These are phyloP conservation scores for Atherinomorus stipes DNA, from an alignment of 2,113 vertebrate genomes.

Conservation along the genomic window DNA sequence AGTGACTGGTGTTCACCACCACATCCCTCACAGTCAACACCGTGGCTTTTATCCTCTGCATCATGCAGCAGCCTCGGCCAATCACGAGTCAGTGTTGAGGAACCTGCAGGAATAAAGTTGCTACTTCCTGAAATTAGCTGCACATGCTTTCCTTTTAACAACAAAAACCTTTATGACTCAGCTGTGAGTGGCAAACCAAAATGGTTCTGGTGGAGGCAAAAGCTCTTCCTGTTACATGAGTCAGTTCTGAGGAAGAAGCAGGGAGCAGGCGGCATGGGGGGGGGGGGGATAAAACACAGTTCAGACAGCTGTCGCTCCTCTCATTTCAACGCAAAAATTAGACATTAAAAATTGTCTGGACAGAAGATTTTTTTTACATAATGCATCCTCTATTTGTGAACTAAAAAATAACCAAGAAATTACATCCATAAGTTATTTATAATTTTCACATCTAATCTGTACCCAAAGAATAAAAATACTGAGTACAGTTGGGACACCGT, in stretches of 20 bases:
- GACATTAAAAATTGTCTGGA: too few relatives aligned
- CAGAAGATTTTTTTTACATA: too few relatives aligned
- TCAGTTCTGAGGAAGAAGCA: constrained; percentile 10
- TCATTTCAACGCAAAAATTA: too few relatives aligned
- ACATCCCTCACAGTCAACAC: constrained; percentile 21
- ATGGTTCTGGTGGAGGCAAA: background rate
- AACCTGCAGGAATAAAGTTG: constrained; percentile 11
- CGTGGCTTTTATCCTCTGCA: background rate
- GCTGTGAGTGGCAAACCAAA: constrained; percentile 8
- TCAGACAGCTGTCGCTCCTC: too few relatives aligned
- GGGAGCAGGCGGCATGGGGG: too few relatives aligned
- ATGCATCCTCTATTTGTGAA: too few relatives aligned
- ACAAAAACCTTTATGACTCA: constrained; percentile 30
- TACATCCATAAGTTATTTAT: too few relatives aligned
- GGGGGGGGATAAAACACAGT: too few relatives aligned
- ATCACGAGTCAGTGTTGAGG: constrained; percentile 10
- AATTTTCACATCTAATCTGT: too few relatives aligned
- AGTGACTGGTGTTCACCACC: constrained; percentile 30
- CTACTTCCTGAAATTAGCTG: constrained; percentile 14
- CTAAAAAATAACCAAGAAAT: too few relatives aligned
- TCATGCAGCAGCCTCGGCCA: constrained; percentile 1
- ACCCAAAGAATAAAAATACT: too few relatives aligned
- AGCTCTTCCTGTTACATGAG: constrained; percentile 29
- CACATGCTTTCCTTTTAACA: constrained; percentile 9
- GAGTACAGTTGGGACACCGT: too few relatives aligned